Evolutionary conservation across 2,888 invertebrate species (phyloP).

Genomic region (Muscina levida): DNA sequence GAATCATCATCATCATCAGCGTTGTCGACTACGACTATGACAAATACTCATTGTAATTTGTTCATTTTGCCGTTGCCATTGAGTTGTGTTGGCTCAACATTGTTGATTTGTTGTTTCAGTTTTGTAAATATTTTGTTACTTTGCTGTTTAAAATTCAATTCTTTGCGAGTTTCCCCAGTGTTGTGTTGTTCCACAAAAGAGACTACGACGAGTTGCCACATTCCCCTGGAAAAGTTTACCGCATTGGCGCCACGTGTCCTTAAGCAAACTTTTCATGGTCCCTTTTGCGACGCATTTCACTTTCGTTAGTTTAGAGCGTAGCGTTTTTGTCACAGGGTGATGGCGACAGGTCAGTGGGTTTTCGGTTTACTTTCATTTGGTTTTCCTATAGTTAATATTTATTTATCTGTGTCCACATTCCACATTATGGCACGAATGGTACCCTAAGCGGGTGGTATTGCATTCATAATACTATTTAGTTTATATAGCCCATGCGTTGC

Average conservation of each 20-base stretch:
- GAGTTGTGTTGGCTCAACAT: neutral
- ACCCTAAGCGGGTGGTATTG: too few relatives aligned
- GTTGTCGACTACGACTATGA: neutral
- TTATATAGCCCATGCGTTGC: too few relatives aligned
- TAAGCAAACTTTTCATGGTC: slow-evolving; percentile 12
- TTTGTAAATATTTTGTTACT: slow-evolving; percentile 52
- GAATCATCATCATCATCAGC: slow-evolving; percentile 5
- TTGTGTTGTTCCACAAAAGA: slow-evolving; percentile 26
- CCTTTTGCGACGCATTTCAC: neutral
- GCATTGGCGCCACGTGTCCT: slow-evolving; percentile 39
- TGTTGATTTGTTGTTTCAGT: slow-evolving; percentile 24
- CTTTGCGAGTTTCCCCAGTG: slow-evolving; percentile 31
- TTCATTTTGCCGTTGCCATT: neutral
- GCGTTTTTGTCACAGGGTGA: neutral
- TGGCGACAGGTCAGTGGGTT: neutral
- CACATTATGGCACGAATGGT: too few relatives aligned
- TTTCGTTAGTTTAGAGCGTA: slow-evolving; percentile 6
- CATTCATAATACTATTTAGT: too few relatives aligned
- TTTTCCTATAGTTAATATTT: slow-evolving; percentile 4
- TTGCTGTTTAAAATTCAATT: slow-evolving; percentile 42
- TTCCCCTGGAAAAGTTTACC: slow-evolving; percentile 8
- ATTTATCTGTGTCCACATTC: neutral
- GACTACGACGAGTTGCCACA: too few relatives aligned
- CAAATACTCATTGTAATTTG: slow-evolving; percentile 23
- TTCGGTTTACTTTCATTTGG: slow-evolving; percentile 27